Conservation (phyloP, 2,113 vertebrate genomes). For the Brachypteracias leptosomus region DNA sequence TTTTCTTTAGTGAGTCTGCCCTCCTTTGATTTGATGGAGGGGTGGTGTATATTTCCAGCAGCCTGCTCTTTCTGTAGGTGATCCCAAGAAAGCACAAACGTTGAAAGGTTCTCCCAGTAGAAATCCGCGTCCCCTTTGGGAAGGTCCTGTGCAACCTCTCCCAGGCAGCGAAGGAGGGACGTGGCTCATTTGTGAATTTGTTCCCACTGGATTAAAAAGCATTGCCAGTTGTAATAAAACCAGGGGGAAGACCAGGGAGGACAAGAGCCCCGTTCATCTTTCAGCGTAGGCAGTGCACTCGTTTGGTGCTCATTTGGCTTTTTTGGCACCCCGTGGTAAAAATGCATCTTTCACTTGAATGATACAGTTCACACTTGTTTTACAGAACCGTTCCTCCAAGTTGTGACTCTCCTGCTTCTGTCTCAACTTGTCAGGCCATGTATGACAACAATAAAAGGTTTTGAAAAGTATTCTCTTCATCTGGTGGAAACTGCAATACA, state of each 20-base stretch:
- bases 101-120: not conserved
- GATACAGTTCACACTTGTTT: not conserved
- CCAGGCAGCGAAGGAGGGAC: not conserved
- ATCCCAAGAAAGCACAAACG: constrained; percentile 33
- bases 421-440: not conserved
- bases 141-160: not conserved
- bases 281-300: not conserved
- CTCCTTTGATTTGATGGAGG: constrained; percentile 7
- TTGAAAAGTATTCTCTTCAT: no score
- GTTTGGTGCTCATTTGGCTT: not conserved
- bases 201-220: not conserved
- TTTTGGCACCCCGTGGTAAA: not conserved
- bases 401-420: not conserved
- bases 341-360: not conserved
- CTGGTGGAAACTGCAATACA: no score
- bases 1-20: constrained; percentile 8
- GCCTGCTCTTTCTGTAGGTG: not conserved
- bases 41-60: constrained; percentile 7
- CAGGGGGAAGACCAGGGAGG: not conserved
- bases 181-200: not conserved
- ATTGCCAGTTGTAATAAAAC: not conserved
- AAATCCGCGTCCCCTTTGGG: not conserved
- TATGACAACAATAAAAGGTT: no score
- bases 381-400: not conserved
- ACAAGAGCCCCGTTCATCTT: not conserved